These are phyloP conservation scores for Hypselothyrea guttata DNA, from an alignment of 2,888 invertebrate genomes.

Conservation along the genomic window DNA sequence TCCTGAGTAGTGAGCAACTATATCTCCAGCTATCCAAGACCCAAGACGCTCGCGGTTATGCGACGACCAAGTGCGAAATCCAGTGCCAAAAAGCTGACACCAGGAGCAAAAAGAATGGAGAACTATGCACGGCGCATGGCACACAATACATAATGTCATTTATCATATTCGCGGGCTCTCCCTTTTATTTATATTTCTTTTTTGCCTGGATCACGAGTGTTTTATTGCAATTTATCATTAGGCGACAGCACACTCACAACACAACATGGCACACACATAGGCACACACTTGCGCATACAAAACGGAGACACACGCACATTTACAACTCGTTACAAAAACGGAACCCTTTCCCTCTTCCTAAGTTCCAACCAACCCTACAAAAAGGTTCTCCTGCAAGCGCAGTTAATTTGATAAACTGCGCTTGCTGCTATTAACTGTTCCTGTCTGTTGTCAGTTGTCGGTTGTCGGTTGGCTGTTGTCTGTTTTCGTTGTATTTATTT, in stretches of 20 bases:
- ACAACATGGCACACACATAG: slow-evolving; percentile 26
- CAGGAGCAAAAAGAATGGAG: slow-evolving; percentile 4
- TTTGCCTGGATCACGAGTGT: slow-evolving; percentile 75
- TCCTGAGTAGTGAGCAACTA: slow-evolving; percentile 17
- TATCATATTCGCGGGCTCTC: slow-evolving; percentile 73
- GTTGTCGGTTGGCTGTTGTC: slow-evolving; percentile 26
- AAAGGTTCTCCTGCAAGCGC: slow-evolving; percentile 35
- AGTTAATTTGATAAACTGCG: slow-evolving; percentile 74
- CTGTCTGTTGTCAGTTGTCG: slow-evolving; percentile 42
- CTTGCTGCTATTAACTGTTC: slow-evolving; percentile 67
- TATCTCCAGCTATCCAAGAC: slow-evolving; percentile 5
- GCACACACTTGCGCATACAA: slow-evolving; percentile 10
- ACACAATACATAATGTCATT: slow-evolving; percentile 70
- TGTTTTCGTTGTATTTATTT: no score
- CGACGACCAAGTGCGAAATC: slow-evolving; percentile 44
- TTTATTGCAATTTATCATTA: slow-evolving; percentile 81
- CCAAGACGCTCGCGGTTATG: slow-evolving; percentile 67
- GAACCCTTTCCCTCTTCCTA: slow-evolving; percentile 20
- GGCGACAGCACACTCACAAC: slow-evolving; percentile 49
- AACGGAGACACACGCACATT: slow-evolving; percentile 46
- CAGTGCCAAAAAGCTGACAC: slow-evolving; percentile 56
- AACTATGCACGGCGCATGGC: slow-evolving; percentile 3
- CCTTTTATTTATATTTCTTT: slow-evolving; percentile 36
- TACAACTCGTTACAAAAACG: slow-evolving; percentile 50
- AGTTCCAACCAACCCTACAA: slow-evolving; percentile 14